phyloP scores from a whole-genome alignment of 2,797 vertebrate species.

The Hylomyscus alleni region DNA sequence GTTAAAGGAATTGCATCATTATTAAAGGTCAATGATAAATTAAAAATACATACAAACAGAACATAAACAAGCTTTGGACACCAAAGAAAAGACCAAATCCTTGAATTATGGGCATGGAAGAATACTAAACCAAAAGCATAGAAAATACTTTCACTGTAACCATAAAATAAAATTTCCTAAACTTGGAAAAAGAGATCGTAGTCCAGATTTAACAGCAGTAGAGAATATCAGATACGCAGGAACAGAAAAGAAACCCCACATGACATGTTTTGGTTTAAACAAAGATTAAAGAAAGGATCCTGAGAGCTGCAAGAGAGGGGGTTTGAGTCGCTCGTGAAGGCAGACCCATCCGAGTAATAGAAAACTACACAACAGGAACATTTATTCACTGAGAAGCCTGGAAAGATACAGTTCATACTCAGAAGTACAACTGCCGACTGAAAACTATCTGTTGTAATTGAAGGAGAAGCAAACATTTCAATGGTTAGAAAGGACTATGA shows the following conservation, averaged over 20 bases:
- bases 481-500: background rate
- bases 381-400: background rate
- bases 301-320: background rate
- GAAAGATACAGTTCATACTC: background rate
- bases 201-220: background rate
- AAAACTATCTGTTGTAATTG: background rate
- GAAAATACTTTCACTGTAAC: background rate
- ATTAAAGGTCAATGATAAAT: background rate
- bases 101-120: background rate
- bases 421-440: background rate
- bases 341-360: background rate
- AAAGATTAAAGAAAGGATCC: background rate
- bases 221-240: background rate
- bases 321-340: background rate
- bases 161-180: background rate
- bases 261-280: background rate
- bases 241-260: background rate
- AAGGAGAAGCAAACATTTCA: background rate
- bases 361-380: background rate
- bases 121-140: background rate
- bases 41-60: background rate
- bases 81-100: background rate
- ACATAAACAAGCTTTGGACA: background rate
- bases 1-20: background rate
- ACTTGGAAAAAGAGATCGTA: background rate